A percentile compares a stretch with the other conserved stretches of the same genome.
These are phyloP conservation scores for Pseudopleuronectes americanus DNA, from an alignment of 2,797 vertebrate genomes.

Conservation along the genomic window DNA sequence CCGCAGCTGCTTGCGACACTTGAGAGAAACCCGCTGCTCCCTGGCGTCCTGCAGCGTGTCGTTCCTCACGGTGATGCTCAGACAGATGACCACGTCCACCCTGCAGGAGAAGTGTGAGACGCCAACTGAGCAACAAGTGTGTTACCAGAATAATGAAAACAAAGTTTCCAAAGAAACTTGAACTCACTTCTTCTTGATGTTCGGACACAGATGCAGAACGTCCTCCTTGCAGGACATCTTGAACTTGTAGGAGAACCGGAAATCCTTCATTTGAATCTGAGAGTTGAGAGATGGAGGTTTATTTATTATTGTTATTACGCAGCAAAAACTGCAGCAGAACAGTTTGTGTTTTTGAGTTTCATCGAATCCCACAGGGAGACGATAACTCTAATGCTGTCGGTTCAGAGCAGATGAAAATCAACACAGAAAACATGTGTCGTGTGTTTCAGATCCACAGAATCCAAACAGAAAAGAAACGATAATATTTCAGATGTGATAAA, in stretches of 20 bases:
- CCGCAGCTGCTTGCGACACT: conserved; percentile 94
- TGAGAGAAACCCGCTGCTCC: conserved; percentile 94
- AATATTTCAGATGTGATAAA: too few relatives aligned
- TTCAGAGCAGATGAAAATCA: too few relatives aligned
- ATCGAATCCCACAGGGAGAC: too few relatives aligned
- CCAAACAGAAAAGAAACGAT: too few relatives aligned
- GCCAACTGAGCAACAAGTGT: neutral
- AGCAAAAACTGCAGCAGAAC: too few relatives aligned
- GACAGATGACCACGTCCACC: conserved; percentile 96
- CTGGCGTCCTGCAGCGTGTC: conserved; percentile 94
- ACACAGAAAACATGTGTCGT: too few relatives aligned
- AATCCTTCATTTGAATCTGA: conserved; percentile 97
- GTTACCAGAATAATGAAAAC: neutral
- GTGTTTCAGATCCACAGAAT: too few relatives aligned
- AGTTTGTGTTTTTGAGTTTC: too few relatives aligned
- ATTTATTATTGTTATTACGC: too few relatives aligned
- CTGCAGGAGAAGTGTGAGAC: conserved; percentile 66
- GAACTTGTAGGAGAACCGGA: conserved; percentile 97
- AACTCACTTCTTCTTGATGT: conserved; percentile 96
- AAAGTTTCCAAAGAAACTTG: neutral
- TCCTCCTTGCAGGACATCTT: conserved; percentile 99
- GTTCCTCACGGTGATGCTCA: conserved; percentile 95
- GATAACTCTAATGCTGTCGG: too few relatives aligned
- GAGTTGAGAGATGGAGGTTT: neutral
- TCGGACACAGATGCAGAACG: conserved; percentile 94